A percentile compares a stretch with the other conserved stretches of the same genome.
phyloP scores from a whole-genome alignment of 2,797 vertebrate species.

The Chelidonichthys spinosus region DNA sequence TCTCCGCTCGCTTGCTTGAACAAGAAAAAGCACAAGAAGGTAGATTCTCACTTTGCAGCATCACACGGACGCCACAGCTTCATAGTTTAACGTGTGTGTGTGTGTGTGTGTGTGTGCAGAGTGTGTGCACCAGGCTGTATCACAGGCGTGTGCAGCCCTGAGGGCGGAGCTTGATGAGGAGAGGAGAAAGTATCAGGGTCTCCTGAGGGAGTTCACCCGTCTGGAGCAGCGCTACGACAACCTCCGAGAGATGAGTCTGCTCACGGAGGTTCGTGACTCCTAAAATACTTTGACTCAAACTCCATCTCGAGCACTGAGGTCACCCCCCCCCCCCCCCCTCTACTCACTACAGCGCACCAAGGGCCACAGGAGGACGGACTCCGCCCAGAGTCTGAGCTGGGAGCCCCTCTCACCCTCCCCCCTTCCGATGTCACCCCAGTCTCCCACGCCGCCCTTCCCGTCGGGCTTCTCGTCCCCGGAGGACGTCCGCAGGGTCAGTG shows the following conservation, averaged over 20 bases:
- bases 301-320: background rate
- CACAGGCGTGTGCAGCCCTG: constrained; percentile 65
- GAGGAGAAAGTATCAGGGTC: constrained; percentile 83
- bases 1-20: constrained; percentile 61
- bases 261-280: constrained; percentile 71
- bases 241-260: constrained; percentile 84
- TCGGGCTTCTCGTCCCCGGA: constrained; percentile 71
- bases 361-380: constrained; percentile 79
- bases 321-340: constrained; percentile 9
- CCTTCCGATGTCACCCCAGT: constrained; percentile 49
- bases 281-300: background rate
- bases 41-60: constrained; percentile 25
- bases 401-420: constrained; percentile 75
- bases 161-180: constrained; percentile 85
- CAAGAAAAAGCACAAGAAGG: constrained; percentile 79
- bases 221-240: constrained; percentile 88
- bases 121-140: constrained; percentile 60
- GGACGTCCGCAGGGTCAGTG: constrained; percentile 73
- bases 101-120: constrained; percentile 56
- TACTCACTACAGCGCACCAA: constrained; percentile 65
- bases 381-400: constrained; percentile 74
- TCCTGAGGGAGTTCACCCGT: constrained; percentile 85
- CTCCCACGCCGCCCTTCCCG: constrained; percentile 61
- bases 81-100: background rate
- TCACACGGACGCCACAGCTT: background rate